Evolutionary conservation across 1,140 invertebrate genomes (phyloP), one percentile per base, ranked within the genome.

Genomic region (Psilanteris sp.): DNA sequence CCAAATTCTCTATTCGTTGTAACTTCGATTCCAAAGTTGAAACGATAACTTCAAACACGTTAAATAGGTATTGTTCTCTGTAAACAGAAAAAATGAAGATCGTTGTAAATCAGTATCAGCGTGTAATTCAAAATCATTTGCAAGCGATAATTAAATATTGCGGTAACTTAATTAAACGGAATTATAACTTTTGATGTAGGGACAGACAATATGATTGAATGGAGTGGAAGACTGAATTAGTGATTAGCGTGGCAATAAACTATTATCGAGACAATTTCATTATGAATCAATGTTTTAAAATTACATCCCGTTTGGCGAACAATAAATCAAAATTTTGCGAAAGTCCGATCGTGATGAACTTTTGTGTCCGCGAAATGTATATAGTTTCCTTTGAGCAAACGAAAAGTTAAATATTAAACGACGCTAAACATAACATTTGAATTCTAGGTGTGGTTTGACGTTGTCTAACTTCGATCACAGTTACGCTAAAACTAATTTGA

Each of bases 31-130:
- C 95, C 70, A 96, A 88, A 7, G 94, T 96, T 52, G 94, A 95
- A 11, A 96, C 93, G 68, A 96, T 94, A 5, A 95, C 93, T 85
- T 96, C 95, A 87, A 96, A 96, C 18, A 96, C 93, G 79, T 95
- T 94, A 85, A 95, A 94, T 26, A 96, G 90, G 83, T 96, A 95
- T 83, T 96, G 94, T 83, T 96, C 95, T 85, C 95, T 96, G 59
- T 9, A 57, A 57, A 18, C 9, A 27, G 29, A 24, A 46, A 14
- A 10, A 18, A 27, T 6, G 6, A 43, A 14, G 0, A 26, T 8
- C 5, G 20, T 1, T 37, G 24, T 15, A 52, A 10, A 10, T 16
- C 14, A 0, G 0, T 18, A 15, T 10, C 7, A 32, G n/a, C n/a
- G n/a, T n/a, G n/a, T n/a, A n/a, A n/a, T n/a, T n/a, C n/a, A n/a